Conservation (phyloP, 2,113 vertebrate genomes). For the Puntigrus tetrazona region DNA sequence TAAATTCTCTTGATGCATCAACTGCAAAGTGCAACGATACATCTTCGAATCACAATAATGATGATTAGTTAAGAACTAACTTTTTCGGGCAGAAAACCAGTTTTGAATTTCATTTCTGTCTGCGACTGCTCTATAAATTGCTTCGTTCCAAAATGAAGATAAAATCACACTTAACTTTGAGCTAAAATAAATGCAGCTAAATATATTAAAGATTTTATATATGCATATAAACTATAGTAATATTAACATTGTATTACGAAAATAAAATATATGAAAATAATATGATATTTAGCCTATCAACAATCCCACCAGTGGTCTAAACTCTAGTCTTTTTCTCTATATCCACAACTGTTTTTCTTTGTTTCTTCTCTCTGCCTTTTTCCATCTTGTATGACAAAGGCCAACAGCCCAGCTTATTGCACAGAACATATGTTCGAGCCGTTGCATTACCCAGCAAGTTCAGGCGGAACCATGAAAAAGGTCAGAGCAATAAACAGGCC, state of each 20-base stretch:
- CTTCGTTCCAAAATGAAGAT: not conserved
- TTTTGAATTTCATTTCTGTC: not conserved
- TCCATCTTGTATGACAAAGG: constrained; percentile 6
- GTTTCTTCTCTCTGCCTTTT: constrained; percentile 9
- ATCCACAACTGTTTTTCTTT: constrained; percentile 8
- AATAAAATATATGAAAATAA: not conserved
- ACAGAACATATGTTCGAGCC: constrained; percentile 13
- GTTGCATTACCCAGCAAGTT: constrained; percentile 37
- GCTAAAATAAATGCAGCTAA: not conserved
- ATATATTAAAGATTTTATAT: not conserved
- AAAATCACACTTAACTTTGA: not conserved
- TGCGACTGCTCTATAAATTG: not conserved
- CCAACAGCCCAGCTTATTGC: constrained; percentile 6
- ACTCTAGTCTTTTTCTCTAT: not conserved
- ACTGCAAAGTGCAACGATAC: constrained; percentile 68
- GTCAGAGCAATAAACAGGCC: constrained; percentile 52
- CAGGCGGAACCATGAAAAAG: constrained; percentile 37
- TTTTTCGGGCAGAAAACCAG: not conserved
- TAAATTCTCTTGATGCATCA: constrained; percentile 70
- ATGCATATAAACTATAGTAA: not conserved
- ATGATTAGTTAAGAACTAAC: not conserved
- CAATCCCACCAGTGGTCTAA: not conserved
- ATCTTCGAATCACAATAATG: not conserved
- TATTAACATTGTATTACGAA: not conserved
- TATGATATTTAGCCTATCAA: not conserved